Evolutionary conservation across 1,140 invertebrate species (phyloP).

Genomic region (Bombyx mori): DNA sequence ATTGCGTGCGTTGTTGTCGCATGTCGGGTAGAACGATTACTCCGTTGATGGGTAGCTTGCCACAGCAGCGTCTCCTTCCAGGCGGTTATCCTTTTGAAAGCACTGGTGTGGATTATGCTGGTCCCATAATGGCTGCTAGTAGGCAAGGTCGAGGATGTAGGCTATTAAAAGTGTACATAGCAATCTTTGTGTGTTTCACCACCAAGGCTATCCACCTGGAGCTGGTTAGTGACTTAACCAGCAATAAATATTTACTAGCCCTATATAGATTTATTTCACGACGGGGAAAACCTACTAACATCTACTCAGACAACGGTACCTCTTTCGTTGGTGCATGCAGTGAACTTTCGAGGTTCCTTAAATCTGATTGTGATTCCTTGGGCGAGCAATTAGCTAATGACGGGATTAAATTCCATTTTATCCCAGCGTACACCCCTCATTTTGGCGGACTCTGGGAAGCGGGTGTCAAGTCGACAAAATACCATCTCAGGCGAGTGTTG

Average conservation of each 20-base stretch:
- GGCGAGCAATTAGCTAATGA: no score
- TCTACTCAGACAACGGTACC: constrained; percentile 25
- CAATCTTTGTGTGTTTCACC: background rate
- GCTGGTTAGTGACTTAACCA: background rate
- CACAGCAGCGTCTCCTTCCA: background rate
- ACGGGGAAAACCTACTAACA: constrained; percentile 25
- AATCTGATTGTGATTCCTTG: no score
- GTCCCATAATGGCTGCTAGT: background rate
- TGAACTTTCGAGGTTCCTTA: no score
- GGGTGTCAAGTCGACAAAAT: no score
- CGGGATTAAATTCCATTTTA: no score
- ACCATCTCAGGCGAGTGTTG: no score
- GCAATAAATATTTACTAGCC: background rate
- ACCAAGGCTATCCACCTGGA: background rate
- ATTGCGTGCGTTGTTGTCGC: constrained; percentile 27
- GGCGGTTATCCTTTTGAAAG: background rate
- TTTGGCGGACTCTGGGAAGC: no score
- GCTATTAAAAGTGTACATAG: background rate
- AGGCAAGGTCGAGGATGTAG: background rate
- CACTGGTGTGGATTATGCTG: background rate
- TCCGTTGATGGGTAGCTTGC: background rate
- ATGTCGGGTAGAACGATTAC: background rate
- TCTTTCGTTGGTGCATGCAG: constrained; percentile 29
- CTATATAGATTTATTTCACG: constrained; percentile 19
- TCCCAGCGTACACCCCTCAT: no score